Conservation (phyloP, 2,113 vertebrate genomes). For the Tachysurus vachellii region DNA sequence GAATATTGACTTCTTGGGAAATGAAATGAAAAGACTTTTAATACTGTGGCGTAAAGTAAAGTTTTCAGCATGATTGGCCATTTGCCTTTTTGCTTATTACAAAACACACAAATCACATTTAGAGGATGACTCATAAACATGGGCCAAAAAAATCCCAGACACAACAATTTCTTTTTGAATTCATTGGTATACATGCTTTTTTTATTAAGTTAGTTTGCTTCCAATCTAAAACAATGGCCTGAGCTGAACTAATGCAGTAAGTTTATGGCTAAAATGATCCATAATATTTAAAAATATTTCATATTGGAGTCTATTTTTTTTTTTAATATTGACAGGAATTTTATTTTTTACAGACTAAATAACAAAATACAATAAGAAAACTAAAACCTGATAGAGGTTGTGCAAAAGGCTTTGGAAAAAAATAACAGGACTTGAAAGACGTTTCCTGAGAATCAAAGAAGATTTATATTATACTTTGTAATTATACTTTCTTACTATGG, state of each 20-base stretch:
- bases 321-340: neutral
- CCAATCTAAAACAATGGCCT: neutral
- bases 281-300: neutral
- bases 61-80: neutral
- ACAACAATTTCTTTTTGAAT: conserved; percentile 7
- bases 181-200: neutral
- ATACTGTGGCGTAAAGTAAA: neutral
- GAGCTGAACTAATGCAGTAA: neutral
- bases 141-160: neutral
- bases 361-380: neutral
- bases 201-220: neutral
- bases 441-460: neutral
- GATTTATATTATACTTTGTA: neutral
- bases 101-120: conserved; percentile 11
- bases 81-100: neutral
- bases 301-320: neutral
- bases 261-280: neutral
- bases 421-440: neutral
- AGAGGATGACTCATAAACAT: neutral
- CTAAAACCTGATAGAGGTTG: neutral
- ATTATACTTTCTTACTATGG: neutral
- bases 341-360: neutral
- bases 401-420: neutral
- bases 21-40: neutral
- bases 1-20: conserved; percentile 17